Percentiles rank a stretch among this genome's conserved stretches.
phyloP scores from a whole-genome alignment of 2,888 invertebrate genomes.

The Drosophila ezoana region DNA sequence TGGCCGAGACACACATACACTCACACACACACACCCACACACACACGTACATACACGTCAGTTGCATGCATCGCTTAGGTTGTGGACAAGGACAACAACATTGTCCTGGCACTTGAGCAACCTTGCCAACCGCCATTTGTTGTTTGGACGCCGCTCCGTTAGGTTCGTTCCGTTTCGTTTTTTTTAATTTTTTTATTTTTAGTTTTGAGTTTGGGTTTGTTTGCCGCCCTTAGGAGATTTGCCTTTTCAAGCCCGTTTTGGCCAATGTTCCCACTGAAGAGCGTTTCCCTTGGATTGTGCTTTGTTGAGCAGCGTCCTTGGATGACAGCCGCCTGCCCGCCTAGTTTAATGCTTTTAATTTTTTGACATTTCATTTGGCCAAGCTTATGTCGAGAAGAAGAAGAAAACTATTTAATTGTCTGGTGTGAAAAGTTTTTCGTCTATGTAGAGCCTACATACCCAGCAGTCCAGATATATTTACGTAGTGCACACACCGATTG shows the following conservation, averaged over 20 bases:
- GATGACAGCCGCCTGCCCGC: slow-evolving; percentile 20
- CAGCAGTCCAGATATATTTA: not conserved
- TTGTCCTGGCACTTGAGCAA: slow-evolving; percentile 58
- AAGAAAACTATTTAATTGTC: slow-evolving; percentile 40
- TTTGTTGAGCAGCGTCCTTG: slow-evolving; percentile 38
- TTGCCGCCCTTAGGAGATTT: slow-evolving; percentile 59
- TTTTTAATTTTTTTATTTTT: too few species aligned
- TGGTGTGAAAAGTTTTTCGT: slow-evolving; percentile 41
- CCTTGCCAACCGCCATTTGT: slow-evolving; percentile 70
- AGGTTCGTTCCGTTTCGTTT: slow-evolving; percentile 49
- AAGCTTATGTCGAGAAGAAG: slow-evolving; percentile 39
- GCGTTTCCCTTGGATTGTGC: slow-evolving; percentile 40
- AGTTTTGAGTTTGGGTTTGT: slow-evolving; percentile 48
- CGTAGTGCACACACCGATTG: slow-evolving; percentile 3
- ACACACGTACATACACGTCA: slow-evolving; percentile 46
- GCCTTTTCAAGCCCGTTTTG: slow-evolving; percentile 42
- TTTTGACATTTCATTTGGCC: slow-evolving; percentile 63
- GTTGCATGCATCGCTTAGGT: slow-evolving; percentile 58
- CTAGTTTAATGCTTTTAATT: slow-evolving; percentile 72
- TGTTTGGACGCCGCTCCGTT: slow-evolving; percentile 70
- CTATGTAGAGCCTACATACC: slow-evolving; percentile 9
- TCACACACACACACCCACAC: slow-evolving; percentile 18
- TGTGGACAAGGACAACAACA: slow-evolving; percentile 54
- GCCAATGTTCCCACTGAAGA: slow-evolving; percentile 63
- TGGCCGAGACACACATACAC: slow-evolving; percentile 15